Percentiles rank a stretch among this genome's conserved stretches.
phyloP scores from a whole-genome alignment of 1,140 invertebrate genomes.

The Bilobella aurantiaca region DNA sequence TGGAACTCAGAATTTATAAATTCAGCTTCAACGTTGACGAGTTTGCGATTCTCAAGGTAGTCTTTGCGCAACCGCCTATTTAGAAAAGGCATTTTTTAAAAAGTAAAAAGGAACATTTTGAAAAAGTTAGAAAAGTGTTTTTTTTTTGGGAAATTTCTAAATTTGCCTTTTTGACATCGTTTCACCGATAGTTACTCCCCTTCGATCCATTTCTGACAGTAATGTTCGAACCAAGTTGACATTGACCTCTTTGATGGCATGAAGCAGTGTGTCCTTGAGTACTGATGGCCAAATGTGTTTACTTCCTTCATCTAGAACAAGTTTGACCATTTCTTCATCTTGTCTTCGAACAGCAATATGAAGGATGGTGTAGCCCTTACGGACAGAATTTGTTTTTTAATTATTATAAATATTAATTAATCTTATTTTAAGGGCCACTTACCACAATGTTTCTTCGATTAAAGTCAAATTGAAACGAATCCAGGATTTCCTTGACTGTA shows the following conservation, averaged over 20 bases:
- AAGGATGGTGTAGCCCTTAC: constrained; percentile 10
- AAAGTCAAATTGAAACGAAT: not conserved
- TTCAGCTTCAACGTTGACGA: not conserved
- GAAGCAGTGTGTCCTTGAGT: constrained; percentile 2
- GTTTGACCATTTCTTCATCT: constrained; percentile 16
- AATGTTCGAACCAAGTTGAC: constrained; percentile 1
- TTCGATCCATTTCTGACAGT: not conserved
- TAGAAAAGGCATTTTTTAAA: too few relatives aligned
- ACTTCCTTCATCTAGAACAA: constrained; percentile 1
- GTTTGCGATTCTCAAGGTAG: not conserved
- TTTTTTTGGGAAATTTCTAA: not conserved
- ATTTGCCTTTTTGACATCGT: not conserved
- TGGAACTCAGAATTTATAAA: constrained; percentile 47
- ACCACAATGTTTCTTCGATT: not conserved
- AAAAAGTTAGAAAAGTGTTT: not conserved
- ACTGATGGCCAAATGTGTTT: not conserved
- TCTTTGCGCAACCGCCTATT: not conserved
- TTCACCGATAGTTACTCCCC: not conserved
- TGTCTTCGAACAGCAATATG: constrained; percentile 14
- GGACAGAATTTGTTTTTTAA: not conserved
- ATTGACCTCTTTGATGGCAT: constrained; percentile 13
- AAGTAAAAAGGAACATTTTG: too few relatives aligned
- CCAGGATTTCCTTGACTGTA: not conserved
- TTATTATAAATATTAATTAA: not conserved
- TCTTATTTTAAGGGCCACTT: not conserved